Evolutionary conservation across 2,888 invertebrate species (phyloP).

Genomic region (Caradrina kadenii): DNA sequence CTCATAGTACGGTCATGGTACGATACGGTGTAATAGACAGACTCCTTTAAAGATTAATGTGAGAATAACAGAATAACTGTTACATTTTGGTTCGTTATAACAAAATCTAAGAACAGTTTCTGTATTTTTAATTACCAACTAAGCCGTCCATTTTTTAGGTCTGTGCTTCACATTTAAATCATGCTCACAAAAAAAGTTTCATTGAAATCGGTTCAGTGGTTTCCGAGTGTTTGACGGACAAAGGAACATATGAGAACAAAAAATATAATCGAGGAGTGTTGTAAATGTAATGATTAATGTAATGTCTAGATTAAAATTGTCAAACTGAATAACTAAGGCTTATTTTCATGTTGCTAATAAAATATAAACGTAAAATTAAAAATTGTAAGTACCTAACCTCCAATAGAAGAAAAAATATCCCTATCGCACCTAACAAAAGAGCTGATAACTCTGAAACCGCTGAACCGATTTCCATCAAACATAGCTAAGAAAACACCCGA

Average conservation of each 20-base stretch:
- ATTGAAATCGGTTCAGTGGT: conserved; percentile 48
- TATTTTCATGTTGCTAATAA: no score
- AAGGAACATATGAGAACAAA: conserved; percentile 16
- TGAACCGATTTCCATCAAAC: no score
- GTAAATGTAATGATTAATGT: no score
- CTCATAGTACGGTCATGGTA: no score
- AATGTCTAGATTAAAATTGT: background rate
- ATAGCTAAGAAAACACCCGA: no score
- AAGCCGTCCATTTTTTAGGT: background rate
- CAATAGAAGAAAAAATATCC: no score
- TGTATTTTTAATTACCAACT: conserved; percentile 21
- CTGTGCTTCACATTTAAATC: background rate
- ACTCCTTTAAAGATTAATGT: conserved; percentile 23
- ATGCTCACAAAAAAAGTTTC: conserved; percentile 36
- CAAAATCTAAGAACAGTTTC: conserved; percentile 28
- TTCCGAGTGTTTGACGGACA: conserved; percentile 37
- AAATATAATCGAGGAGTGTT: background rate
- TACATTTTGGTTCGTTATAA: conserved; percentile 6
- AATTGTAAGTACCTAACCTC: no score
- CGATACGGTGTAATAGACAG: no score
- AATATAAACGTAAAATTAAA: no score
- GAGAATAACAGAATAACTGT: conserved; percentile 40
- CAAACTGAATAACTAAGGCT: no score
- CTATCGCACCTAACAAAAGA: no score
- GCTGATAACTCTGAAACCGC: no score